Evolutionary conservation across 2,888 invertebrate genomes (phyloP), one percentile per base, ranked within the genome.

Genomic region (Protodeltote pygarga): DNA sequence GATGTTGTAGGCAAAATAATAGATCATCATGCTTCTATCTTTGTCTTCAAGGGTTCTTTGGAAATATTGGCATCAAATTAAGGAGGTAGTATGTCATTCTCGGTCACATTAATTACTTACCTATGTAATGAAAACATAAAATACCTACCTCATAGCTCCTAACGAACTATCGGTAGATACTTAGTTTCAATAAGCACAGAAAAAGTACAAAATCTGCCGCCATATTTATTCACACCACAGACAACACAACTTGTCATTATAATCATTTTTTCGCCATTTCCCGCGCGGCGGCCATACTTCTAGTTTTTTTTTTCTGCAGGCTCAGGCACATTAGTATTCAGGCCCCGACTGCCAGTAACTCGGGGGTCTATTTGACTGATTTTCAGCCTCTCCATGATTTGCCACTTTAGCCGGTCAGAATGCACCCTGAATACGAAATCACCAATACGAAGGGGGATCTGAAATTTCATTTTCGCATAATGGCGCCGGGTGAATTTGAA

Each of bases 311-410:
- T 76, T 73, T 71, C 71, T 62, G 52, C 59, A 64, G 63, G 75
- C 73, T 68, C 68, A 63, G 59, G 62, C 64, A 19, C 71, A 72
- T 75, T 81, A 79, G 78, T 83, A 91, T 90, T 85, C 90, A 75
- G 65, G 50, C 44, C 75, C 63, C 81, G 79, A 27, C 63, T 59
- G 73, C 79, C 80, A 81, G 84, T 83, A 86, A 85, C 89, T 85
- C 88, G 77, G 83, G 78, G 85, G 87, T 89, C 89, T 90, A 89
- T 91, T 90, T 89, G 91, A 90, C 91, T 91, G 91, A 91, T 91
- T 91, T 88, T 89, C 91, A 89, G 89, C 83, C 83, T 79, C 86
- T 90, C 87, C 87, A 89, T 91, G 91, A 91, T 91, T 91, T 89
- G 89, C 88, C 90, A 91, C 91, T 91, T 91, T 86, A 84, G 89